These are phyloP conservation scores for Ptyas mucosa DNA, from an alignment of 2,113 vertebrate genomes.

Conservation along the genomic window DNA sequence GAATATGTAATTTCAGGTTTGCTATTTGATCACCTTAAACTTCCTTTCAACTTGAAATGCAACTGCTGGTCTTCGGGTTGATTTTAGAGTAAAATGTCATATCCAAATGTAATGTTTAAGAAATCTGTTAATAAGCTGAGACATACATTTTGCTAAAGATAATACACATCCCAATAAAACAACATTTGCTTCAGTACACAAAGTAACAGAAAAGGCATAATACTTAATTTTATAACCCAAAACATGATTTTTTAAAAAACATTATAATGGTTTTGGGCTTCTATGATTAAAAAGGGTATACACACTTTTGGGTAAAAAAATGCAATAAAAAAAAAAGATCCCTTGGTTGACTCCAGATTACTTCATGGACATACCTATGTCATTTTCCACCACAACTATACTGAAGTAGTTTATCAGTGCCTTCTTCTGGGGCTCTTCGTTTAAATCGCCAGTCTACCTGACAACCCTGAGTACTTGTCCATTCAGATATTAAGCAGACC, in stretches of 20 bases:
- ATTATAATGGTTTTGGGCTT: background rate
- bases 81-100: background rate
- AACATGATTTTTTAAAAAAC: too few species aligned
- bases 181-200: background rate
- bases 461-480: background rate
- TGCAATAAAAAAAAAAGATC: background rate
- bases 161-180: background rate
- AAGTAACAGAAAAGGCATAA: background rate
- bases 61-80: background rate
- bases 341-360: background rate
- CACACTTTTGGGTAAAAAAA: background rate
- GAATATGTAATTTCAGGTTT: background rate
- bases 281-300: background rate
- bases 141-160: background rate
- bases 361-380: background rate
- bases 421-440: background rate
- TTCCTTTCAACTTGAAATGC: background rate
- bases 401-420: background rate
- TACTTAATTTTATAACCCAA: background rate
- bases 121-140: background rate
- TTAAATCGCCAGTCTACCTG: background rate
- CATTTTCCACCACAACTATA: background rate
- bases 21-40: background rate
- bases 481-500: background rate
- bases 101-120: background rate